These are phyloP conservation scores for Eumeta japonica DNA, from an alignment of 1,140 invertebrate species.

Conservation along the genomic window DNA sequence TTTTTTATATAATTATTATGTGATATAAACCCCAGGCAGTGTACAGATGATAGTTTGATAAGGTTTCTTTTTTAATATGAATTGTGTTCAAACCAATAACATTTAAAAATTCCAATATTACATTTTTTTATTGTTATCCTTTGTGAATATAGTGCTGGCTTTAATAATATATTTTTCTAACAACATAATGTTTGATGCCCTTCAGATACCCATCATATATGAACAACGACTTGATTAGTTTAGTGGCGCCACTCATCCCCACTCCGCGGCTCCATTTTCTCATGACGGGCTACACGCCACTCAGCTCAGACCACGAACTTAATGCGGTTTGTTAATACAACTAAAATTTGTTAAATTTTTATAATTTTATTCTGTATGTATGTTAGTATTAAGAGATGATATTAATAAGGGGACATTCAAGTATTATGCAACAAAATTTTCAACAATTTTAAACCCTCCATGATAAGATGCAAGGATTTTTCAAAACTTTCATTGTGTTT, in stretches of 20 bases:
- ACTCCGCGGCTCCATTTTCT: slow-evolving; percentile 95
- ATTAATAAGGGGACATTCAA: neutral
- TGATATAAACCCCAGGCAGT: too few relatives aligned
- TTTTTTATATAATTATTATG: too few relatives aligned
- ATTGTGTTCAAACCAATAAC: too few relatives aligned
- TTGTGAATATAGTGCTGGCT: too few relatives aligned
- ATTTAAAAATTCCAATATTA: too few relatives aligned
- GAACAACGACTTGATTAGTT: slow-evolving; percentile 96
- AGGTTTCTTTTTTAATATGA: too few relatives aligned
- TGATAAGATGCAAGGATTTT: too few relatives aligned
- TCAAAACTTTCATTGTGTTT: neutral
- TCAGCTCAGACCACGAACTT: slow-evolving; percentile 79
- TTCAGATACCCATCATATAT: slow-evolving; percentile 94
- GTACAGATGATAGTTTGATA: too few relatives aligned
- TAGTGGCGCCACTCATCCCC: slow-evolving; percentile 94
- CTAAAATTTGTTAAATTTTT: neutral
- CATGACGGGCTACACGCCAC: slow-evolving; percentile 97
- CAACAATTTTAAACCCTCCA: too few relatives aligned
- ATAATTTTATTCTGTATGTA: neutral
- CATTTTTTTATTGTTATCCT: too few relatives aligned
- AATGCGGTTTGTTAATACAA: slow-evolving; percentile 35
- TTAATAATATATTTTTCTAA: too few relatives aligned
- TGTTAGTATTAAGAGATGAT: neutral
- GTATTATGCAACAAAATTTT: too few relatives aligned
- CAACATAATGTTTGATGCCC: slow-evolving; percentile 5